These are phyloP conservation scores for Ammospiza caudacuta DNA, from an alignment of 2,113 vertebrate genomes.

Conservation along the genomic window DNA sequence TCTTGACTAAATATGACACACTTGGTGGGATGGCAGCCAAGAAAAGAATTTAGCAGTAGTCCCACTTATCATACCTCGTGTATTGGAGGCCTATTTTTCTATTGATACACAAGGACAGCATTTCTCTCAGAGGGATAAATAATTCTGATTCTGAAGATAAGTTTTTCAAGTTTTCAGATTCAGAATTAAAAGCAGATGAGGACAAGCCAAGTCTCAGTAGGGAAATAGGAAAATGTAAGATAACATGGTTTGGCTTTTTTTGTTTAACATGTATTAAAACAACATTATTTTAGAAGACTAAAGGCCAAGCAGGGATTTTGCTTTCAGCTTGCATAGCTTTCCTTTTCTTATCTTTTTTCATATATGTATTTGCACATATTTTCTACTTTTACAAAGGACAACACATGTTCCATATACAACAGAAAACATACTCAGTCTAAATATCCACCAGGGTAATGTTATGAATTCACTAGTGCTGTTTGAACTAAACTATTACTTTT, in stretches of 20 bases:
- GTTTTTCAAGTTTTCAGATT: not conserved
- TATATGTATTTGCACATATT: not conserved
- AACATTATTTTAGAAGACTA: not conserved
- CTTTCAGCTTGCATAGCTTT: not conserved
- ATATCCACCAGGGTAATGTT: not conserved
- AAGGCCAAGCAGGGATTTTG: not conserved
- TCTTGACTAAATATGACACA: conserved; percentile 6
- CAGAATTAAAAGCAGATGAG: not conserved
- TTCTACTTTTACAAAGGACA: not conserved
- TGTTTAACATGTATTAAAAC: not conserved
- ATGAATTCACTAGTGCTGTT: not conserved
- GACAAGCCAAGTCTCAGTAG: not conserved
- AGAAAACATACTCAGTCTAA: not conserved
- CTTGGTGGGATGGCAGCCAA: not conserved
- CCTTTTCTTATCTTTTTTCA: not conserved
- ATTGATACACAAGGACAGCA: not conserved
- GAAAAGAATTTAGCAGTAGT: not conserved
- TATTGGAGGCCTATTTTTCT: not conserved
- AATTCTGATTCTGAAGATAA: not conserved
- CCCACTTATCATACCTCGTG: not conserved
- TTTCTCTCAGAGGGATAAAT: not conserved
- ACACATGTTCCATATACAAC: not conserved
- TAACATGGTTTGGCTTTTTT: not conserved
- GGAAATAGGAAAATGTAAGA: not conserved
- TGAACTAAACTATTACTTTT: not conserved